Conservation (phyloP, 2,797 vertebrate genomes). For the Lateolabrax maculatus region DNA sequence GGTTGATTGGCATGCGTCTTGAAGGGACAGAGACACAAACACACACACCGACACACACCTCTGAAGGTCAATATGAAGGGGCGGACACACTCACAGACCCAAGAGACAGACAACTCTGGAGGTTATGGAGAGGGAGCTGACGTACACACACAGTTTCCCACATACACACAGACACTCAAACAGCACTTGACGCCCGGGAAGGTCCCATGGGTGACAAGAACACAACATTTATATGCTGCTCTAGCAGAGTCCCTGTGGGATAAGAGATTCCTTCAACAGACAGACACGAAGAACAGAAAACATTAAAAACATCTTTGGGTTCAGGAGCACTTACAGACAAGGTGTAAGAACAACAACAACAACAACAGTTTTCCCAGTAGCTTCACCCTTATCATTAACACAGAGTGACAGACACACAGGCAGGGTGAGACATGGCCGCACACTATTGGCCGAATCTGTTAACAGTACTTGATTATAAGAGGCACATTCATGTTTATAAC, state of each 20-base stretch:
- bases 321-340: not conserved
- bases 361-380: not conserved
- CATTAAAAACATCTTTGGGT: not conserved
- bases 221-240: constrained; percentile 44
- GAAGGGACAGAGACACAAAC: constrained; percentile 39
- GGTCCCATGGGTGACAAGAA: constrained; percentile 44
- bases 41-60: constrained; percentile 14
- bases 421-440: not conserved
- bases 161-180: constrained; percentile 38
- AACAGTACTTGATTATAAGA: too few species aligned
- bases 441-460: too few species aligned
- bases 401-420: not conserved
- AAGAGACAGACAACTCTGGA: constrained; percentile 7
- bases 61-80: constrained; percentile 23
- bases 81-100: constrained; percentile 22
- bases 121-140: not conserved
- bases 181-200: constrained; percentile 29
- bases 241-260: constrained; percentile 47
- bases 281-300: constrained; percentile 34
- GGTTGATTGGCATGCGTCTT: constrained; percentile 66
- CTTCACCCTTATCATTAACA: not conserved
- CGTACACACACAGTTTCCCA: constrained; percentile 8
- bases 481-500: too few species aligned
- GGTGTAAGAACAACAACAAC: not conserved
- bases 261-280: constrained; percentile 52